Evolutionary conservation across 2,888 invertebrate species (phyloP).

Genomic region (Diaphora mendica): DNA sequence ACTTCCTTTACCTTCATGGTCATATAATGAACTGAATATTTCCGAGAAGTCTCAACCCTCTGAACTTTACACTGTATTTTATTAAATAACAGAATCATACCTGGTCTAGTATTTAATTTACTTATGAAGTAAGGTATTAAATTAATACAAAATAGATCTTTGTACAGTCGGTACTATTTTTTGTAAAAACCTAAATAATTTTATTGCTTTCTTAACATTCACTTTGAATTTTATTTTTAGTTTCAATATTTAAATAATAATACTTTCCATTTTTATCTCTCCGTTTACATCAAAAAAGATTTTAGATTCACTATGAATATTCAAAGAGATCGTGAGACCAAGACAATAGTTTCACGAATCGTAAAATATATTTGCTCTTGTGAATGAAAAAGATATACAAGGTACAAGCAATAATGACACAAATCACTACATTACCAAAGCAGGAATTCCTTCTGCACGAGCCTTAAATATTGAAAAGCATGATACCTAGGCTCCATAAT

Average conservation of each 20-base stretch:
- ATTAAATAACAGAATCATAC: no score
- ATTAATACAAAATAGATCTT: no score
- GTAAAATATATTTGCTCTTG: background rate
- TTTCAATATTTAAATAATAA: no score
- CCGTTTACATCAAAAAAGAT: no score
- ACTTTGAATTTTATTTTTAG: no score
- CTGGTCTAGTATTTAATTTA: no score
- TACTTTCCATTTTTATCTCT: no score
- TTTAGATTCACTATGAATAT: background rate
- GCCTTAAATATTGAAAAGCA: constrained; percentile 6
- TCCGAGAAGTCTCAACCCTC: background rate
- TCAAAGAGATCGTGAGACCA: no score
- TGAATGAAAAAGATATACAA: background rate
- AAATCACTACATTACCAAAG: background rate
- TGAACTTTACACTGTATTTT: background rate
- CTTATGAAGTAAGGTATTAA: no score
- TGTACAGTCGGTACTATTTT: no score
- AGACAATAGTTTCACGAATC: background rate
- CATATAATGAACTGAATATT: background rate
- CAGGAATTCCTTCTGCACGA: background rate
- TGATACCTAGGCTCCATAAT: constrained; percentile 28
- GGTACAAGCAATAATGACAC: background rate
- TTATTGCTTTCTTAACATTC: no score
- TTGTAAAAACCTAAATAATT: no score
- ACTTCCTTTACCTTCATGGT: background rate